Conservation (phyloP, 2,797 vertebrate species). For the Cottoperca gobio region DNA sequence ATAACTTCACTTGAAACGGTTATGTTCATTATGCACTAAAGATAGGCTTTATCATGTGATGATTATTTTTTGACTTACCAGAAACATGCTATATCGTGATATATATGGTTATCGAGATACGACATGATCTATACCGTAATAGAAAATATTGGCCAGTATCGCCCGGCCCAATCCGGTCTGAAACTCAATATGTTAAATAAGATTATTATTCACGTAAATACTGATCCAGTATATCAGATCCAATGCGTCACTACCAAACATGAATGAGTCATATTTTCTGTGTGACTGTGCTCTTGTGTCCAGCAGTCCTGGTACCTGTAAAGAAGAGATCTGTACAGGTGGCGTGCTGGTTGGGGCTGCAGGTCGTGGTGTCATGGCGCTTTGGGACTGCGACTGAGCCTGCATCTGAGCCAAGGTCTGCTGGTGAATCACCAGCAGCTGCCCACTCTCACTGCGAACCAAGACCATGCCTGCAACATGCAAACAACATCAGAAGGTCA, state of each 20-base stretch:
- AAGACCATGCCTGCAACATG: conserved; percentile 92
- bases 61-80: no score
- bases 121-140: no score
- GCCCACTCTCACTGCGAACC: conserved; percentile 95
- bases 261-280: conserved; percentile 15
- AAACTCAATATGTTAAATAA: neutral
- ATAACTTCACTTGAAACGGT: no score
- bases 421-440: conserved; percentile 96
- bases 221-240: neutral
- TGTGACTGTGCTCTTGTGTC: neutral
- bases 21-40: no score
- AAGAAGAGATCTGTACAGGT: conserved; percentile 91
- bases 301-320: conserved; percentile 83
- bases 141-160: no score
- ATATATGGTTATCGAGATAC: no score
- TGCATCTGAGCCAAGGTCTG: conserved; percentile 96
- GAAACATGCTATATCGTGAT: no score
- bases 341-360: conserved; percentile 91
- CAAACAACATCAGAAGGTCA: conserved; percentile 28
- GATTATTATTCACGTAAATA: neutral
- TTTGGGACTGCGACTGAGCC: conserved; percentile 94
- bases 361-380: conserved; percentile 91
- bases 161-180: no score
- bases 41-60: no score
- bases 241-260: neutral